Conservation (phyloP, 2,797 vertebrate genomes). For the Acanthurus lineatus region DNA sequence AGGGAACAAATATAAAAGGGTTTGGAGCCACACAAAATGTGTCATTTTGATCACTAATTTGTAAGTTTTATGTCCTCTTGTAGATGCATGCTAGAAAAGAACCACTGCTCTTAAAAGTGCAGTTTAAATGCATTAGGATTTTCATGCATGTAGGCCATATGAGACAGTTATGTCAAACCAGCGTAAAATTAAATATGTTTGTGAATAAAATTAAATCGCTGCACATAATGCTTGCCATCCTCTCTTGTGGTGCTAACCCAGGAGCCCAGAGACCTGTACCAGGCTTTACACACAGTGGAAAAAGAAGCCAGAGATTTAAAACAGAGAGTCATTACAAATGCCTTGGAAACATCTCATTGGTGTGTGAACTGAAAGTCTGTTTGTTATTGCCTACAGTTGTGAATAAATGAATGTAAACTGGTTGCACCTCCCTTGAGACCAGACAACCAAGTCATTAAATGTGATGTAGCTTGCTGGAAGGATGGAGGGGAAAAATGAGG, state of each 20-base stretch:
- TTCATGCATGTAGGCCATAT: not conserved
- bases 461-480: constrained; percentile 55
- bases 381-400: constrained; percentile 48
- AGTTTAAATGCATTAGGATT: not conserved
- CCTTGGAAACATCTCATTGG: constrained; percentile 40
- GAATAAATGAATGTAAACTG: constrained; percentile 71
- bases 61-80: not conserved
- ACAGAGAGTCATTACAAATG: constrained; percentile 20
- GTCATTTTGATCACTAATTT: not conserved
- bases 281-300: constrained; percentile 1
- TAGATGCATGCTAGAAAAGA: not conserved
- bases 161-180: constrained; percentile 1
- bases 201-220: not conserved
- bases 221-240: not conserved
- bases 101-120: not conserved
- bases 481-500: constrained; percentile 5
- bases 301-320: constrained; percentile 27
- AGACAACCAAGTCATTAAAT: constrained; percentile 55
- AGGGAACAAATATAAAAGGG: not conserved
- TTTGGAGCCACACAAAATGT: not conserved
- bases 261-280: constrained; percentile 18
- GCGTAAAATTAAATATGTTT: constrained; percentile 13
- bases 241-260: constrained; percentile 25
- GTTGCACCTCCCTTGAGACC: constrained; percentile 58
- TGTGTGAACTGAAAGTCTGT: constrained; percentile 42